Conservation (phyloP, 2,888 invertebrate species). For the Hirtodrosophila cameraria region DNA sequence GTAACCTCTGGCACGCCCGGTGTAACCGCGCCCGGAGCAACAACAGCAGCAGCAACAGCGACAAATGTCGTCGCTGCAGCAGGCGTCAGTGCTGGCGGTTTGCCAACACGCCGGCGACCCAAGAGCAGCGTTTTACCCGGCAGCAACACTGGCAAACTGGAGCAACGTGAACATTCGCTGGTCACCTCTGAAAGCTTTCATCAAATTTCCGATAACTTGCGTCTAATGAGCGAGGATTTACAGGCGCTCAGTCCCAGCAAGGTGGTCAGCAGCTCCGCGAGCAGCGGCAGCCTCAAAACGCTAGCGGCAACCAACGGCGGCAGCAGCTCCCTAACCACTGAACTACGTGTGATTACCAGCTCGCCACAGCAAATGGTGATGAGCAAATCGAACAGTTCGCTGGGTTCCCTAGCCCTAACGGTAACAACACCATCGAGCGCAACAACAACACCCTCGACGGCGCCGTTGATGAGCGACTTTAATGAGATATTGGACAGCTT, state of each 20-base stretch:
- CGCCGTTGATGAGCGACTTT: conserved; percentile 81
- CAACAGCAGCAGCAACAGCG: background rate
- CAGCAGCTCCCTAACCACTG: conserved; percentile 53
- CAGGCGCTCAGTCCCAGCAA: conserved; percentile 82
- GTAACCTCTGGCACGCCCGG: conserved; percentile 80
- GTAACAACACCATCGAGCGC: conserved; percentile 69
- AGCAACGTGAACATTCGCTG: conserved; percentile 80
- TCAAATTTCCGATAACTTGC: conserved; percentile 83
- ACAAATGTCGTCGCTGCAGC: background rate
- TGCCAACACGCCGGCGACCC: conserved; percentile 65
- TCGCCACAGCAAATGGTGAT: conserved; percentile 71
- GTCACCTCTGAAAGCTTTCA: conserved; percentile 83
- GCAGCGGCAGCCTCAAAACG: conserved; percentile 71
- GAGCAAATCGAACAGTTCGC: conserved; percentile 68
- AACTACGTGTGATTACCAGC: conserved; percentile 72
- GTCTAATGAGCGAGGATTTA: conserved; percentile 83
- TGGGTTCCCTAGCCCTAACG: conserved; percentile 55
- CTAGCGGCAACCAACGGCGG: conserved; percentile 55
- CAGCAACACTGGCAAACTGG: conserved; percentile 52
- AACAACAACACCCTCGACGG: conserved; percentile 80
- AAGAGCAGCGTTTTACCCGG: conserved; percentile 60
- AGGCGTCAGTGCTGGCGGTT: conserved; percentile 18
- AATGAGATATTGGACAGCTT: conserved; percentile 84
- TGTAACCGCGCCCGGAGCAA: conserved; percentile 7
- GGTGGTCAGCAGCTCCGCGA: conserved; percentile 68